Conservation (phyloP, 2,113 vertebrate genomes). For the Pseudopodoces humilis region DNA sequence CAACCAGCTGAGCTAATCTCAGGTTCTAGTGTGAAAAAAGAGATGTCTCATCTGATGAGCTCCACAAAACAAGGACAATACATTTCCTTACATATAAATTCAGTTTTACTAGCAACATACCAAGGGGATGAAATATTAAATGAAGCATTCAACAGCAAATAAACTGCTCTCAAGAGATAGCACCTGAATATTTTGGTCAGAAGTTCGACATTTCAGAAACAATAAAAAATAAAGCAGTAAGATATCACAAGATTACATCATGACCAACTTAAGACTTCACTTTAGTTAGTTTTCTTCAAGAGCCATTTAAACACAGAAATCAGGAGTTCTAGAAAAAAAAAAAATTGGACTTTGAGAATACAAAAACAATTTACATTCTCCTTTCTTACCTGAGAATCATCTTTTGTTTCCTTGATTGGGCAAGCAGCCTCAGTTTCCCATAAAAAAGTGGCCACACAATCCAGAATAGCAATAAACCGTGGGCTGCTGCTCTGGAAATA, state of each 20-base stretch:
- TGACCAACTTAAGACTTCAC: background rate
- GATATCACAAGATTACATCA: background rate
- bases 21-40: background rate
- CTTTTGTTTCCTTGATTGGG: conserved; percentile 76
- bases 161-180: background rate
- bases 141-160: background rate
- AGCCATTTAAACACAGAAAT: background rate
- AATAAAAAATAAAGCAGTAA: background rate
- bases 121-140: background rate
- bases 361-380: background rate
- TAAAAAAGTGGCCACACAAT: conserved; percentile 86
- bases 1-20: background rate
- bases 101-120: background rate
- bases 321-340: background rate
- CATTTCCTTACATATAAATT: background rate
- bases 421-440: conserved; percentile 95
- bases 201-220: background rate
- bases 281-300: background rate
- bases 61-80: background rate
- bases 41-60: background rate
- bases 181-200: background rate
- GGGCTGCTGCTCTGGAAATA: conserved; percentile 81
- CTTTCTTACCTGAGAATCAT: conserved; percentile 76
- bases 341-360: accelerated
- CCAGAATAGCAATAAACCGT: conserved; percentile 80